Evolutionary conservation across 2,888 invertebrate genomes (phyloP).

Genomic region (Melangyna quadrimaculata): DNA sequence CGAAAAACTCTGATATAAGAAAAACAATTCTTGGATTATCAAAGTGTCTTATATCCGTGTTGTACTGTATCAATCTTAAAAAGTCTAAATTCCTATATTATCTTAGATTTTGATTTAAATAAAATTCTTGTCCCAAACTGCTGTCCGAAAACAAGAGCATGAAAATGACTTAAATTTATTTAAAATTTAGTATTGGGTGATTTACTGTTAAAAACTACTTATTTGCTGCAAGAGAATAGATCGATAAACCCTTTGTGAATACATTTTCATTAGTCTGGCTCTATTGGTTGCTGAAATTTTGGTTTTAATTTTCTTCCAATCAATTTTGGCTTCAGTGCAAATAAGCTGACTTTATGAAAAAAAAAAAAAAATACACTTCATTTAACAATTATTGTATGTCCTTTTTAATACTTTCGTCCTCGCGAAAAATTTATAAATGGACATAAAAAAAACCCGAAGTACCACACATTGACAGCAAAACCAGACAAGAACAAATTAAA

Average conservation of each 20-base stretch:
- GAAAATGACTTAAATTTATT: no score
- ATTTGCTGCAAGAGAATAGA: no score
- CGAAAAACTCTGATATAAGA: no score
- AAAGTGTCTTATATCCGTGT: no score
- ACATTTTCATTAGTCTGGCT: background rate
- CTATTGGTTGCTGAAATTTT: background rate
- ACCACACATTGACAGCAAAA: slow-evolving; percentile 29
- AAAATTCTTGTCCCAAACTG: no score
- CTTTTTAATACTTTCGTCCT: background rate
- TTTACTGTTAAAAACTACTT: no score
- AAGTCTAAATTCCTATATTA: no score
- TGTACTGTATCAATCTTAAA: no score
- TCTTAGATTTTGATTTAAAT: no score
- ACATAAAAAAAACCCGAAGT: background rate
- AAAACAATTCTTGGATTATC: no score
- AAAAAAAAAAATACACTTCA: background rate
- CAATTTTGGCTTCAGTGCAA: background rate
- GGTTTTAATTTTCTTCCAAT: slow-evolving; percentile 7
- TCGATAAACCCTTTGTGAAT: background rate
- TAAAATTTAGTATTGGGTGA: no score
- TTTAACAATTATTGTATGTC: slow-evolving; percentile 21
- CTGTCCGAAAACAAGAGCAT: no score
- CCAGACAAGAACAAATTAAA: slow-evolving; percentile 14
- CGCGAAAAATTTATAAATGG: background rate
- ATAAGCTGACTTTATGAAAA: background rate